Evolutionary conservation across 1,140 invertebrate genomes (phyloP), one percentile per base, ranked within the genome.

Genomic region (Heliconius melpomene): DNA sequence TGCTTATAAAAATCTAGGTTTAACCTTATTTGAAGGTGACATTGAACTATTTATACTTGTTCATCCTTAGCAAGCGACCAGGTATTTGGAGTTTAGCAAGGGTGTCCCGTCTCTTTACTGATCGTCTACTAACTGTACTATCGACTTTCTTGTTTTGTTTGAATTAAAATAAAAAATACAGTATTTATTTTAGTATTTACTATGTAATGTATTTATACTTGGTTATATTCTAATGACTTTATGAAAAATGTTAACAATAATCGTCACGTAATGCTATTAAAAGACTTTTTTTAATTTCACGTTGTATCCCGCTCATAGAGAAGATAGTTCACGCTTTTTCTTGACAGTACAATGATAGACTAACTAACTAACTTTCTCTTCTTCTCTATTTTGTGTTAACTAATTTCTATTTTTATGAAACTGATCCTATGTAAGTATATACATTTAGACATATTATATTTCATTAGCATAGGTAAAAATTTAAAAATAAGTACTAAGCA

Each of bases 101-200:
- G 26, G 26, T 66, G 9, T 26, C 60, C 26, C 9, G 60, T 16
- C 23, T 26, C 60, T 66, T 66, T 66, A 26, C 11, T 66, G 11
- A 66, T 66, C 60, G 23, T 66, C 11, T 75, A 66, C 18, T n/a
- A 75, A 75, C 74, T 75, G 26, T 75, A 57, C 60, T 75, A 40
- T n/a, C n/a, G n/a, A n/a, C n/a, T 60, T 75, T 32, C 3, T 75
- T 38, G 74, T 75, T 75, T 66, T 16, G 32, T 75, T 66, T 75
- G 54, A 75, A 66, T 66, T 66, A 66, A 66, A 66, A 1, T 1
- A 0, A 16, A 0, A 5, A 66, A 46, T 13, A 46, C 3, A 16
- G 40, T 46, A 46, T 46, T 46, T 46, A 46, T 16, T 3, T 46
- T 46, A 46, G 13, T 46, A 46, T 46, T 46, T 66, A 16, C 13